Evolutionary conservation across 2,797 vertebrate species (phyloP), one percentile per base, ranked within the genome.

Genomic region (Enoplosus armatus): DNA sequence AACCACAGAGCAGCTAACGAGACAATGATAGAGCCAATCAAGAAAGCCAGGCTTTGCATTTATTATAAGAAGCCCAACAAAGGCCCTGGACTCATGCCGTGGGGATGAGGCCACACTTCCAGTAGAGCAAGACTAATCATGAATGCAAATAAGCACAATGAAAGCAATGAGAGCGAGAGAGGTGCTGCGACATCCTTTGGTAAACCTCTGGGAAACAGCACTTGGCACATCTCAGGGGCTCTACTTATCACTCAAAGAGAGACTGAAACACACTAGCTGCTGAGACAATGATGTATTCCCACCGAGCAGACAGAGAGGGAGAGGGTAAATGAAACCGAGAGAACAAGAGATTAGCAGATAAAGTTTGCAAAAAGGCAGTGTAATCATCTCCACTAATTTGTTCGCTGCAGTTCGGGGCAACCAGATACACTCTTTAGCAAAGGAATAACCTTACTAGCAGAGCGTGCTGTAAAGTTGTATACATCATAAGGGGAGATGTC

Each of bases 141-240:
- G 88, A 92, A 92, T 94, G 92, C 90, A 90, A 93, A 93, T 90
- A 82, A 83, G 87, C 74, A 60, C 79, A 80, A 88, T 80, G 80
- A 91, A 91, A 89, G 86, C 87, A 67, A 75, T 31, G 27, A 79
- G 83, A 86, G 81, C 22, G 71, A 80, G 79, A 87, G 85, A 87
- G 80, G 80, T 86, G 84, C 83, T 76, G 81, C 66, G n/a, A 56
- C 41, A 67, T 90, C 77, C 83, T 86, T 86, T 85, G 85, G 75
- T 83, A 85, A 87, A 90, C 82, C 74, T 93, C 89, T 92, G 91
- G 87, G 87, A 92, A 90, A 88, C 81, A 59, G 80, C 77, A 88
- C 82, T 93, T 89, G 89, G 89, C 90, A 76, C 35, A 8, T 87
- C 69, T 85, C 65, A 29, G 73, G 55, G 64, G 47, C 79, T 89